A percentile compares a stretch with the other conserved stretches of the same genome.
Conservation (phyloP, 2,888 invertebrate species). For the Allolobophora icterica region DNA sequence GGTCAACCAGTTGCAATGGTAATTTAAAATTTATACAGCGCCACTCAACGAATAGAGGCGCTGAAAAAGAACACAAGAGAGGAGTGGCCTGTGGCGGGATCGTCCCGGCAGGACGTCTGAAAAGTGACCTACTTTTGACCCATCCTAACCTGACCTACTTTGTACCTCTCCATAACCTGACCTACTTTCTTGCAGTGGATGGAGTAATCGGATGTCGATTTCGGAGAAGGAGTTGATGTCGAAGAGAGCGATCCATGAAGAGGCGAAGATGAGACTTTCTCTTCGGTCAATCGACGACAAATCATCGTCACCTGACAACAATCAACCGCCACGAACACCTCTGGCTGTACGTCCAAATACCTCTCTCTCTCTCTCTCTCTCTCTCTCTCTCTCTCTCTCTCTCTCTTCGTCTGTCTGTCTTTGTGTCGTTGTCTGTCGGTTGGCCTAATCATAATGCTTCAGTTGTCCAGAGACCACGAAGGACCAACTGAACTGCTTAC, state of each 20-base stretch:
- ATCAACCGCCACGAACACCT: not conserved
- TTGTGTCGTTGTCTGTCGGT: not conserved
- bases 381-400: not conserved
- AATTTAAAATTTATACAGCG: too few species aligned
- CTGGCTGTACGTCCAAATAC: not conserved
- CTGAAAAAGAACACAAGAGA: too few species aligned
- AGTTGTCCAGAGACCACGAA: too few species aligned
- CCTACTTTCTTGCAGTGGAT: not conserved
- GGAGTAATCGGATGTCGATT: not conserved
- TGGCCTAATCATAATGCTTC: too few species aligned
- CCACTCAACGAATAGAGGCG: too few species aligned
- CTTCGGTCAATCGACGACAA: not conserved
- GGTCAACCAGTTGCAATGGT: too few species aligned
- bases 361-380: not conserved
- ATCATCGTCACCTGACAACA: not conserved
- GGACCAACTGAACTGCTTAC: too few species aligned
- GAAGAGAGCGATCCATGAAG: not conserved
- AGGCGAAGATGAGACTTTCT: not conserved
- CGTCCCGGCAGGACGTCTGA: too few species aligned
- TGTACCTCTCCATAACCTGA: too few species aligned
- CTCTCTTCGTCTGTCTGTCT: not conserved
- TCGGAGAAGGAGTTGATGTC: slow-evolving; percentile 14
- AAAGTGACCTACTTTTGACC: too few species aligned
- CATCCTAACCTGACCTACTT: too few species aligned
- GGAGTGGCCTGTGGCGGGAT: too few species aligned